phyloP scores from a whole-genome alignment of 2,888 invertebrate genomes.

The Agrochola lota region DNA sequence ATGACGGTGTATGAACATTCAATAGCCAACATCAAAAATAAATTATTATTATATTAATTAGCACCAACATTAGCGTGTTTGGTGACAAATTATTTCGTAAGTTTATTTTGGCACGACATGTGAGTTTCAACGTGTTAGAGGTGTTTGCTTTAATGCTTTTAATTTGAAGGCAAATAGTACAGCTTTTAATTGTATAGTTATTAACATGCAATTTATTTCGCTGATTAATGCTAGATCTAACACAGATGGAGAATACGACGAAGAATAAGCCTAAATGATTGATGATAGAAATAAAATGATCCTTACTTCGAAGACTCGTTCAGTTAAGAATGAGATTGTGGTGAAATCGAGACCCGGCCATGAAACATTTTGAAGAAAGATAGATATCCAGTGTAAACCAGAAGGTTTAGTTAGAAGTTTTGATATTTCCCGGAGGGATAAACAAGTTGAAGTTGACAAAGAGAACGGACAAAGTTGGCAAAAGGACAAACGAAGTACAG shows the following conservation, averaged over 20 bases:
- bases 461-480: slow-evolving; percentile 29
- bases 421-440: slow-evolving; percentile 39
- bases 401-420: slow-evolving; percentile 26
- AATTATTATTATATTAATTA: slow-evolving; percentile 68
- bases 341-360: slow-evolving; percentile 20
- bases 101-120: slow-evolving; percentile 67
- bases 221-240: slow-evolving; percentile 64
- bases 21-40: slow-evolving; percentile 71
- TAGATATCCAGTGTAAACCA: slow-evolving; percentile 26
- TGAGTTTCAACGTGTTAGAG: slow-evolving; percentile 58
- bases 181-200: slow-evolving; percentile 61
- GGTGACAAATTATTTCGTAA: slow-evolving; percentile 66
- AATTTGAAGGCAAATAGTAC: slow-evolving; percentile 55
- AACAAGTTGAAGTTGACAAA: slow-evolving; percentile 42
- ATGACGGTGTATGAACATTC: slow-evolving; percentile 70
- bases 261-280: slow-evolving; percentile 65
- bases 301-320: slow-evolving; percentile 26
- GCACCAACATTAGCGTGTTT: slow-evolving; percentile 71
- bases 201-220: slow-evolving; percentile 65
- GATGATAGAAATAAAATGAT: slow-evolving; percentile 63
- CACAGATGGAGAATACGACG: slow-evolving; percentile 69
- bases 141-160: slow-evolving; percentile 58
- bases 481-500: slow-evolving; percentile 30
- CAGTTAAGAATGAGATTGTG: slow-evolving; percentile 20
- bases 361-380: slow-evolving; percentile 37